phyloP scores from a whole-genome alignment of 2,888 invertebrate genomes.

The Volucella zonaria region DNA sequence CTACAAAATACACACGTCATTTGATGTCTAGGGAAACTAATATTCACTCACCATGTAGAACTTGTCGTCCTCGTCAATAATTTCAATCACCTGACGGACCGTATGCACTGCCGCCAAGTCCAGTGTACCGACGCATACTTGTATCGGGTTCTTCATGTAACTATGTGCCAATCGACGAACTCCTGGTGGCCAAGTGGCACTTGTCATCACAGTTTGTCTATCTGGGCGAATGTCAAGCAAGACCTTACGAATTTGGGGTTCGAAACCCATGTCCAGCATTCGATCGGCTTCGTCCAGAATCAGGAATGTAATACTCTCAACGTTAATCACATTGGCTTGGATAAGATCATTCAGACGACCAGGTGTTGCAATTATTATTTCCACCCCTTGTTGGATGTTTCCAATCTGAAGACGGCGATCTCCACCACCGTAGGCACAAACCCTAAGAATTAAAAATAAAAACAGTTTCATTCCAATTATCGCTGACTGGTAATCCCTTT shows the following conservation, averaged over 20 bases:
- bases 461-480: neutral
- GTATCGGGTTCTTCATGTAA: constrained; percentile 95
- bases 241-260: constrained; percentile 93
- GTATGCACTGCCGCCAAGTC: constrained; percentile 95
- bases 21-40: neutral
- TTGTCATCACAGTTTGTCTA: constrained; percentile 97
- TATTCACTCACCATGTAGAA: constrained; percentile 80
- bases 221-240: constrained; percentile 92
- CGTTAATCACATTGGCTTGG: constrained; percentile 87
- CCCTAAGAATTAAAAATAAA: constrained; percentile 82
- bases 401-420: constrained; percentile 91
- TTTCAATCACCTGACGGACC: constrained; percentile 90
- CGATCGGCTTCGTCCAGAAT: constrained; percentile 96
- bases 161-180: constrained; percentile 92
- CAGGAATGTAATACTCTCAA: constrained; percentile 92
- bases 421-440: constrained; percentile 96
- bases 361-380: constrained; percentile 97
- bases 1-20: constrained; percentile 77
- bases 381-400: constrained; percentile 90
- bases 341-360: constrained; percentile 96
- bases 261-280: constrained; percentile 94
- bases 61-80: constrained; percentile 89
- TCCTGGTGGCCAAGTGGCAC: constrained; percentile 96
- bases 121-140: constrained; percentile 93
- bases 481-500: constrained; percentile 5